These are phyloP conservation scores for Acrossocheilus wenchowensis DNA, from an alignment of 2,797 vertebrate species.

Conservation along the genomic window DNA sequence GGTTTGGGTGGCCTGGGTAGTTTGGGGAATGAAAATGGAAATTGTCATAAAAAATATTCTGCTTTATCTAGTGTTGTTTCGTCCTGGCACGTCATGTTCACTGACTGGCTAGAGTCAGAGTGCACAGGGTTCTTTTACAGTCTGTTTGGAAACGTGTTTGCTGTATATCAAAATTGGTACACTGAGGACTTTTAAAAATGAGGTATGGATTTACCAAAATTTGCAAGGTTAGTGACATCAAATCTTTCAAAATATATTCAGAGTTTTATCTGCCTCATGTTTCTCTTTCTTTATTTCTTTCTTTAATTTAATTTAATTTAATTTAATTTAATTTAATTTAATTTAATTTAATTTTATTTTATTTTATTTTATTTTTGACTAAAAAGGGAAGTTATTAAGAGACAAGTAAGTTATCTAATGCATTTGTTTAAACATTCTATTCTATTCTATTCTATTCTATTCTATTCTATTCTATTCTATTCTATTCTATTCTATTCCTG, in stretches of 20 bases:
- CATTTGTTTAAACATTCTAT: background rate
- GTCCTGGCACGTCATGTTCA: background rate
- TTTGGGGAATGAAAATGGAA: conserved; percentile 28
- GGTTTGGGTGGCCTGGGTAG: conserved; percentile 2
- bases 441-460: background rate
- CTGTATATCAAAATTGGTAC: background rate
- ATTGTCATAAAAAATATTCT: background rate
- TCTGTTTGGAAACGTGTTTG: background rate
- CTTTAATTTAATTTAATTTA: too few relatives aligned
- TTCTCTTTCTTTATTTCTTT: background rate
- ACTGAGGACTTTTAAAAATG: background rate
- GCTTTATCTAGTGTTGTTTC: conserved; percentile 19
- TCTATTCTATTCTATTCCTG: background rate
- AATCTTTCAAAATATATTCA: background rate
- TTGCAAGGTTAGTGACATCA: background rate
- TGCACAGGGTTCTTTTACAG: background rate
- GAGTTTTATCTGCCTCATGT: background rate
- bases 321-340: too few relatives aligned
- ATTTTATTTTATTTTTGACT: too few relatives aligned
- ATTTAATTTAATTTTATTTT: too few relatives aligned
- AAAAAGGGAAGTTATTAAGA: too few relatives aligned
- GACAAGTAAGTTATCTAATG: background rate
- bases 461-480: background rate
- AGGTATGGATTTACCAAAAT: background rate
- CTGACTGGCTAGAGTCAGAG: background rate